Conservation (phyloP, 2,113 vertebrate species). For the Brienomyrus longianalis region DNA sequence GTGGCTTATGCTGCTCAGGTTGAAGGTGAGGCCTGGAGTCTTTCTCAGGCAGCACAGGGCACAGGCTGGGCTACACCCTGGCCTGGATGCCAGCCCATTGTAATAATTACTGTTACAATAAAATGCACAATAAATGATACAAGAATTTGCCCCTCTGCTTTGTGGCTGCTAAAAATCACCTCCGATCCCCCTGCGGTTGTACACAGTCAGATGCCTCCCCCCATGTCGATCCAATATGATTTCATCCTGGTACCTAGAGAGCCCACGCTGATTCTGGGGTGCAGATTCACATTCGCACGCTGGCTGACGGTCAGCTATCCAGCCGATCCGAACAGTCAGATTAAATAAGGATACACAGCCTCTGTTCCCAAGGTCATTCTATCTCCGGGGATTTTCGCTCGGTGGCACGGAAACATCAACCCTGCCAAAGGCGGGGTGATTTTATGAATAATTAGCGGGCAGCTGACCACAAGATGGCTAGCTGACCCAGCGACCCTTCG, state of each 20-base stretch:
- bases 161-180: not conserved
- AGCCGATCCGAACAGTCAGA: not conserved
- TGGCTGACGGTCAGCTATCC: not conserved
- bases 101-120: not conserved
- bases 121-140: not conserved
- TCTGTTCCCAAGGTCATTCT: not conserved
- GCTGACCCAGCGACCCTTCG: not conserved
- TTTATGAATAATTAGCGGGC: not conserved
- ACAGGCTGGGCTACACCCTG: not conserved
- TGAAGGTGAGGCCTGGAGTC: not conserved
- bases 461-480: not conserved
- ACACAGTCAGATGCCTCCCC: not conserved
- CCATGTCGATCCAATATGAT: not conserved
- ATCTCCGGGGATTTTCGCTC: not conserved
- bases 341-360: not conserved
- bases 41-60: not conserved
- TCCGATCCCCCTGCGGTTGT: not conserved
- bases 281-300: not conserved
- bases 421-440: slow-evolving; percentile 1
- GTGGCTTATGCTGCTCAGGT: not conserved
- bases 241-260: not conserved
- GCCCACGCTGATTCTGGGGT: not conserved
- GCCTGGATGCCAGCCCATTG: not conserved
- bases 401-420: not conserved
- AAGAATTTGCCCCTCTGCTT: not conserved